A percentile compares a stretch with the other conserved stretches of the same genome.
These are phyloP conservation scores for Agrochola circellaris DNA, from an alignment of 2,888 invertebrate genomes.

Conservation along the genomic window DNA sequence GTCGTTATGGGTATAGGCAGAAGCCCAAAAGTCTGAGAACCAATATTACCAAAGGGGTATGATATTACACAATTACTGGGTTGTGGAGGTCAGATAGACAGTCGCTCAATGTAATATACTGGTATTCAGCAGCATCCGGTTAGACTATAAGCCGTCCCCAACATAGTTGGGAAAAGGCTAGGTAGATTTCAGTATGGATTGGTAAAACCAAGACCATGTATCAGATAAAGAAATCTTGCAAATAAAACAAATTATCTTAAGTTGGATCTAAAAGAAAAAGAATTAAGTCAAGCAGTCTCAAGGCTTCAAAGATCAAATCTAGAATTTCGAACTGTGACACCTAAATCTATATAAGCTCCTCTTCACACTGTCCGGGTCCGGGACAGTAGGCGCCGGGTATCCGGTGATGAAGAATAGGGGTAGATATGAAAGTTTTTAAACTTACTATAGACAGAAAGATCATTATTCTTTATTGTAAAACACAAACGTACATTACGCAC, in stretches of 20 bases:
- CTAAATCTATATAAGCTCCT: constrained; percentile 16
- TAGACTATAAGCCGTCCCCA: too few relatives aligned
- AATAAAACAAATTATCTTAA: neutral
- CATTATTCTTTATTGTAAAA: neutral
- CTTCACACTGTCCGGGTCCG: neutral
- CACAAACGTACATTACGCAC: too few relatives aligned
- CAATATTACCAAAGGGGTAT: too few relatives aligned
- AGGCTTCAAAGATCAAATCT: constrained; percentile 21
- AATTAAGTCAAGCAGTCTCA: constrained; percentile 21
- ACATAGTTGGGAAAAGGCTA: too few relatives aligned
- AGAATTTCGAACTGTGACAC: constrained; percentile 9
- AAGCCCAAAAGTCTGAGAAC: too few relatives aligned
- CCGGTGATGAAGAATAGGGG: neutral
- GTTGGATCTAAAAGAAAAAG: constrained; percentile 1
- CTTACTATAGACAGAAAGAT: neutral
- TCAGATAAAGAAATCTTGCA: neutral
- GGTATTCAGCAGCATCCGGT: too few relatives aligned
- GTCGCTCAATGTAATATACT: too few relatives aligned
- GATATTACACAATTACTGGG: too few relatives aligned
- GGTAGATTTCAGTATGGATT: too few relatives aligned
- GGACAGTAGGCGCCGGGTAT: too few relatives aligned
- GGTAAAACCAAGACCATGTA: neutral
- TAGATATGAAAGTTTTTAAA: neutral
- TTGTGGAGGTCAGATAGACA: too few relatives aligned
- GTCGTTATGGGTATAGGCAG: too few relatives aligned